Percentiles rank a stretch among this genome's conserved stretches.
These are phyloP conservation scores for Chloroceryle amazona DNA, from an alignment of 2,797 vertebrate genomes.

Conservation along the genomic window DNA sequence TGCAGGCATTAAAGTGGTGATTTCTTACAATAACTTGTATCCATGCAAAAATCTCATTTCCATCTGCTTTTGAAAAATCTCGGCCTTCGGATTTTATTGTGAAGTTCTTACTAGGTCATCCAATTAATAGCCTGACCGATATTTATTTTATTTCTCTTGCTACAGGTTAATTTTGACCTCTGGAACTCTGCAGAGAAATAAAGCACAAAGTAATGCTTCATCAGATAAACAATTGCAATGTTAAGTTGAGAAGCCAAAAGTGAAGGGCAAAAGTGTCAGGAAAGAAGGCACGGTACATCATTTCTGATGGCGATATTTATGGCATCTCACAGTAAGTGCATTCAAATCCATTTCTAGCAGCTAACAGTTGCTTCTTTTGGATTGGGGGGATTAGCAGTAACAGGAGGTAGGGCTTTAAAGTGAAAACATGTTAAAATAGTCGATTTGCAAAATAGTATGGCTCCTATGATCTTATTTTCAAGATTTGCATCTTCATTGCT, in stretches of 20 bases:
- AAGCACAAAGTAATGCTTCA: constrained; percentile 32
- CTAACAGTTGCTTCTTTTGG: not conserved
- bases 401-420: constrained; percentile 6
- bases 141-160: constrained; percentile 29
- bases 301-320: constrained; percentile 41
- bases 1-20: not conserved
- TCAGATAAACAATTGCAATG: not conserved
- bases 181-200: constrained; percentile 29
- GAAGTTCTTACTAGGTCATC: not conserved
- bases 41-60: constrained; percentile 12
- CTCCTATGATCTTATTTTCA: not conserved
- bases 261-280: constrained; percentile 61
- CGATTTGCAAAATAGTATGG: not conserved
- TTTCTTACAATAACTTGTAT: constrained; percentile 35
- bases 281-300: not conserved
- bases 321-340: constrained; percentile 32
- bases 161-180: constrained; percentile 58
- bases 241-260: constrained; percentile 32
- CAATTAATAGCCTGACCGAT: constrained; percentile 17
- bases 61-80: constrained; percentile 7
- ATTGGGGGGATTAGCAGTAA: not conserved
- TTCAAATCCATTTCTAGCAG: constrained; percentile 11
- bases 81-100: not conserved
- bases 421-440: not conserved
- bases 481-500: not conserved